These are phyloP conservation scores for Coremacera marginata DNA, from an alignment of 2,888 invertebrate species.

Conservation along the genomic window DNA sequence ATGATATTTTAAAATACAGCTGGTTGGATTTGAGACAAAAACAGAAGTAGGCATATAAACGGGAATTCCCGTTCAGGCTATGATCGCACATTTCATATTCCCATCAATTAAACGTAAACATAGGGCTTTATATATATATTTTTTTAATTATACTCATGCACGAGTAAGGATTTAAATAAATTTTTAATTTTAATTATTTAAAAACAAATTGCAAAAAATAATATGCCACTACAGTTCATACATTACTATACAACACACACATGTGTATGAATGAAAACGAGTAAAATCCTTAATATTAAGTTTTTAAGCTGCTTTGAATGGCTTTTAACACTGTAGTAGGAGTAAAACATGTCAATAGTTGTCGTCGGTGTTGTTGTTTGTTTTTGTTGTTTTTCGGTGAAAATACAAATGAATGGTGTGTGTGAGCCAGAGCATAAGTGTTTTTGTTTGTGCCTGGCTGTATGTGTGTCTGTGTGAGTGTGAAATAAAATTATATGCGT, in stretches of 20 bases:
- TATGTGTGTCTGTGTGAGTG: conserved; percentile 6
- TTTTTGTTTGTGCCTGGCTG: neutral
- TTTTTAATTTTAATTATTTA: too few relatives aligned
- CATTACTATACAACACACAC: neutral
- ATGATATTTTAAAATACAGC: too few relatives aligned
- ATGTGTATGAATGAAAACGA: neutral
- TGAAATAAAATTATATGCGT: conserved; percentile 13
- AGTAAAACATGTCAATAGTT: neutral
- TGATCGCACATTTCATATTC: too few relatives aligned
- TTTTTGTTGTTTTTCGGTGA: neutral
- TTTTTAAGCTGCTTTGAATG: too few relatives aligned
- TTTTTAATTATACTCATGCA: too few relatives aligned
- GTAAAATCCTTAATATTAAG: neutral
- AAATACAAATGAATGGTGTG: neutral
- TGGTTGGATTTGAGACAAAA: too few relatives aligned
- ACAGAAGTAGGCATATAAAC: too few relatives aligned
- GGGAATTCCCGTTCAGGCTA: too few relatives aligned
- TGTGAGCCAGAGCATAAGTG: neutral
- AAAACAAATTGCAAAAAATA: too few relatives aligned
- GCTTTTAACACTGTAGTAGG: neutral
- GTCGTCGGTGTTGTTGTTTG: neutral
- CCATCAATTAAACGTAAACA: neutral
- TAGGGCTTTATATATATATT: neutral
- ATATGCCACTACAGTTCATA: too few relatives aligned
- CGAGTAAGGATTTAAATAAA: too few relatives aligned